Evolutionary conservation across 2,113 vertebrate species (phyloP).

Genomic region (Buteo buteo): DNA sequence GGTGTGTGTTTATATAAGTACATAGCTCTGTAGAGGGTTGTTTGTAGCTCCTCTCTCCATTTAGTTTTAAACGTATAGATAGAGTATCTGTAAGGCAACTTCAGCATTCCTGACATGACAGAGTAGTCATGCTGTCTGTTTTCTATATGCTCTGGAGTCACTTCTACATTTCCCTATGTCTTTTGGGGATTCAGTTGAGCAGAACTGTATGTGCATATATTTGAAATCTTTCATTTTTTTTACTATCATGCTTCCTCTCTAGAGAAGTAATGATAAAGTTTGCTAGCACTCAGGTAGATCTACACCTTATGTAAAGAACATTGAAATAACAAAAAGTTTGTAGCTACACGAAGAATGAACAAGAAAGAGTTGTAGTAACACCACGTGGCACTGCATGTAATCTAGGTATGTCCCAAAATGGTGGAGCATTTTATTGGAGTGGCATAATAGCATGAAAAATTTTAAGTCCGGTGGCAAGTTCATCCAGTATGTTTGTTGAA

Average conservation of each 20-base stretch:
- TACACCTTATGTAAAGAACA: background rate
- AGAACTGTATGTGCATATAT: background rate
- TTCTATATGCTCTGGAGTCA: background rate
- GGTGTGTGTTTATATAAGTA: background rate
- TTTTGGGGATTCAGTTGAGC: background rate
- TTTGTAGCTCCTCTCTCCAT: background rate
- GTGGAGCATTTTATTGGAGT: background rate
- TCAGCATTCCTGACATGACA: rapidly evolving
- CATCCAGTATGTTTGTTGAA: background rate
- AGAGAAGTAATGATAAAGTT: background rate
- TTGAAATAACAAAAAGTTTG: background rate
- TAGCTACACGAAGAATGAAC: background rate
- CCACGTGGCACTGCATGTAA: background rate
- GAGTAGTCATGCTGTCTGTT: background rate
- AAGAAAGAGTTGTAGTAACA: background rate
- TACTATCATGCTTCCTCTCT: background rate
- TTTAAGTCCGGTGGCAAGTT: background rate
- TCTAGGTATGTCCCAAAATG: background rate
- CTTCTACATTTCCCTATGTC: background rate
- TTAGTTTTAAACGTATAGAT: background rate
- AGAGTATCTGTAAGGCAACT: background rate
- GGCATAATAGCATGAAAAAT: background rate
- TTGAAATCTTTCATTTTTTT: background rate
- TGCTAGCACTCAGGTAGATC: background rate
- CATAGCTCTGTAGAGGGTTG: background rate